A percentile compares a stretch with the other conserved stretches of the same genome.
Conservation (phyloP, 2,113 vertebrate species). For the Morone saxatilis region DNA sequence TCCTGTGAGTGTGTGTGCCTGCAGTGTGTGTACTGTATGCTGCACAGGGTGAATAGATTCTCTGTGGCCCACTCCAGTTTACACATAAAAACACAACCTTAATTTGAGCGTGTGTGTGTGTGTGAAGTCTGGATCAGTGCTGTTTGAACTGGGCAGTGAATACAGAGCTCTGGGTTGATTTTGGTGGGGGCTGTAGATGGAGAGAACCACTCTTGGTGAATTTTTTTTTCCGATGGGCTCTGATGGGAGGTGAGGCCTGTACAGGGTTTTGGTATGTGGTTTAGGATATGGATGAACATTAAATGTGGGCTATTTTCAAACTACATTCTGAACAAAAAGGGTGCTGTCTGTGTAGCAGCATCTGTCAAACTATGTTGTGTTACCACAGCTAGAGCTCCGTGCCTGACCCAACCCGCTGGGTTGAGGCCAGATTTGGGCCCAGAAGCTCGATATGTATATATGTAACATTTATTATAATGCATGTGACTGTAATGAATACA, state of each 20-base stretch:
- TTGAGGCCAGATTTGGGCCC: too few relatives aligned
- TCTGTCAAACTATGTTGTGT: background rate
- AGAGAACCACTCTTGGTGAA: background rate
- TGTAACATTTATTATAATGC: too few relatives aligned
- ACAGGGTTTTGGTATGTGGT: background rate
- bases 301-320: conserved; percentile 25
- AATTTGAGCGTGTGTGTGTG: background rate
- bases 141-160: conserved; percentile 2
- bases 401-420: too few relatives aligned
- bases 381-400: background rate
- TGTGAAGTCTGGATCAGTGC: background rate
- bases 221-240: conserved; percentile 1
- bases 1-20: conserved; percentile 11
- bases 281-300: background rate
- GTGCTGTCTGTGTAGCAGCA: background rate
- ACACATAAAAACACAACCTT: conserved; percentile 34
- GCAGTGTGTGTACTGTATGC: background rate
- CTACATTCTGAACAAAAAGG: background rate
- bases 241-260: conserved; percentile 19
- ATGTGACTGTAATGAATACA: too few relatives aligned
- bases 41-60: conserved; percentile 53
- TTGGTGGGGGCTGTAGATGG: background rate
- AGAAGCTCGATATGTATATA: too few relatives aligned
- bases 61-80: conserved; percentile 47
- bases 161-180: background rate